Base-by-base conservation (phyloP, 1,140 invertebrate species). In the Campoletis sonorensis region DNA sequence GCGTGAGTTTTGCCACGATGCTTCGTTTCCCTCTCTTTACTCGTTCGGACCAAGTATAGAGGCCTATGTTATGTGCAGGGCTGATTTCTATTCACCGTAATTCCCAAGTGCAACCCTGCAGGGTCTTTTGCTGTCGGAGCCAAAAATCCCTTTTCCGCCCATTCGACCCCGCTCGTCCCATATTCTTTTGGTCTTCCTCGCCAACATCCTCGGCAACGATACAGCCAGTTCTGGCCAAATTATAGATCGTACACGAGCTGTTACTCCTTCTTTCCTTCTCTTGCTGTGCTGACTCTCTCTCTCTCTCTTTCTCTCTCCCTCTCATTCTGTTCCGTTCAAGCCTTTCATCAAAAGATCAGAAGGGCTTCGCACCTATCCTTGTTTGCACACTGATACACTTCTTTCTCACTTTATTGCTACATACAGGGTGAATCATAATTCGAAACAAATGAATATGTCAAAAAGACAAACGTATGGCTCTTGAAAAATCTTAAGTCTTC, bases 61-160 rank as follows among this genome's bases (percentile, higher is more conserved):
- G 13, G 75, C 75, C 67, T 68, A 79, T 81, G 84, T 82, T 83
- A 88, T 26, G 76, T 37, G 76, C 54, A 80, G 33, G 68, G 80
- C 77, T 81, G 58, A 83, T 83, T 86, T 86, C 85, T 73, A 81
- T 83, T 86, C 84, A 85, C 81, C 85, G 84, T 89, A 91, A 91
- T 90, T 89, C 88, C 79, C 85, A 82, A 87, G 85, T 83, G 85
- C 83, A 85, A 64, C 76, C 58, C 76, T 78, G 76, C 61, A 49
- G 76, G 21, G 21, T 54, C 75, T 64, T 84, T 82, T 82, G 75
- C 75, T 23, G 16, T n/a, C 15, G 72, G 16, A 15, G 71, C 23
- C 10, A 54, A 77, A 61, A 75, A 21, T 40, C 30, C 27, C 30
- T n/a, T 8, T 78, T 78, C n/a, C 33, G n/a, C n/a, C 58, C 54